Evolutionary conservation across 2,113 vertebrate species (phyloP).

Genomic region (Paracanthobrama guichenoti): DNA sequence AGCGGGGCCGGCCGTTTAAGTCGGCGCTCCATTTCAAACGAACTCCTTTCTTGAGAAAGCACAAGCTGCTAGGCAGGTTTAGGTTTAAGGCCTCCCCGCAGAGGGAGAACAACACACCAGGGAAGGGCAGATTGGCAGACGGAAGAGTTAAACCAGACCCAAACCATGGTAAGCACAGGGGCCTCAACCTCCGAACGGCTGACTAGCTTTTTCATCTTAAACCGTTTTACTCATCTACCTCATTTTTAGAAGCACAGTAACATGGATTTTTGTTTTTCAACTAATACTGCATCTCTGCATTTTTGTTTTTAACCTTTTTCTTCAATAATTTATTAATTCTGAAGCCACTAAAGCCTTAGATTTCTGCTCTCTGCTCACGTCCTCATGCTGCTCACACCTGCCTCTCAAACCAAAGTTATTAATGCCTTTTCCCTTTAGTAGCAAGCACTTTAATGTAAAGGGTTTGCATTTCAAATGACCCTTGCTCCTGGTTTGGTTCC

Average conservation of each 20-base stretch:
- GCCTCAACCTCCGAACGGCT: constrained; percentile 74
- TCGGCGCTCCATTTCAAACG: constrained; percentile 88
- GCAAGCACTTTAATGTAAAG: constrained; percentile 41
- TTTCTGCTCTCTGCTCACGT: constrained; percentile 42
- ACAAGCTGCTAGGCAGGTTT: constrained; percentile 95
- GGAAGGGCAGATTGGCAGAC: constrained; percentile 96
- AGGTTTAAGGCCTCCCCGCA: constrained; percentile 96
- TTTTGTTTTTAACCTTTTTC: constrained; percentile 74
- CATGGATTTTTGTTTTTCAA: constrained; percentile 76
- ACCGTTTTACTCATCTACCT: constrained; percentile 72
- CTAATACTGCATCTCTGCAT: constrained; percentile 75
- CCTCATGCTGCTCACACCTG: constrained; percentile 51
- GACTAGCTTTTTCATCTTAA: constrained; percentile 81
- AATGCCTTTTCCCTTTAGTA: constrained; percentile 31
- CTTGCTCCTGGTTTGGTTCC: constrained; percentile 48
- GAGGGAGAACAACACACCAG: constrained; percentile 89
- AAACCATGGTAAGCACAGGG: constrained; percentile 98
- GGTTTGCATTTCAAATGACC: constrained; percentile 51
- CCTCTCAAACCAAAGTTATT: constrained; percentile 45
- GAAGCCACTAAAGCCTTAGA: constrained; percentile 35
- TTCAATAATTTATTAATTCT: constrained; percentile 50
- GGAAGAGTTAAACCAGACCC: constrained; percentile 97
- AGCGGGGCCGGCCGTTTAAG: constrained; percentile 90
- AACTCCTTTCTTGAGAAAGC: constrained; percentile 93
- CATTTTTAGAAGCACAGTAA: constrained; percentile 40